Base-by-base conservation (phyloP, 2,888 invertebrate species). In the Drosophila lacicola region DNA sequence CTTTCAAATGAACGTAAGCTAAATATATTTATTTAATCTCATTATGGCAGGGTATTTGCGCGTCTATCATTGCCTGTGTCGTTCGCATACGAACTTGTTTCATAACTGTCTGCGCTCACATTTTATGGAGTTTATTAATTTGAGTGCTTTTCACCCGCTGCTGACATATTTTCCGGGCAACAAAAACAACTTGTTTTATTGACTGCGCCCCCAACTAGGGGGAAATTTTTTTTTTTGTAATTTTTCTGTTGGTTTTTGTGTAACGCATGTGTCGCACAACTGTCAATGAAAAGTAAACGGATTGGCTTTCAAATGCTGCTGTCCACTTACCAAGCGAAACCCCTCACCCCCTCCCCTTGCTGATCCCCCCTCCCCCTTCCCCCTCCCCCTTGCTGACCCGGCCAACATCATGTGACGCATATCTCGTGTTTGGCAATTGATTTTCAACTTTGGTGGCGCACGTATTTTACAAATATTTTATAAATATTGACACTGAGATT, bases 61-160 rank as follows among this genome's bases (percentile, higher is more conserved):
- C 17, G 64, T 69, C 58, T 36, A 0, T 17, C 61, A 45, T 5
- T 29, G 10, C 11, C 44, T 1, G 2, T 19, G 1, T 17, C 17
- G 17, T 9, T 9, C 6, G n/a, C 17, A 14, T 8, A 39, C 41
- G 47, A 37, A 36, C 42, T 68, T 74, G 56, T 80, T 87, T 86
- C 89, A 84, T 84, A 84, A 84, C 82, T 88, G 83, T 88, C 83
- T 80, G 89, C 78, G 64, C 80, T 74, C 84, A 87, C 90, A 91
- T 89, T 90, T 91, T 90, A 91, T 91, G 90, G 91, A 90, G 90
- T 90, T 91, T 90, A 90, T 90, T 90, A 90, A 90, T 90, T 91
- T 90, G 86, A 90, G 91, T 90, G 89, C 82, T 85, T 81, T 80
- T 75, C 76, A 75, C 77, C 73, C 82, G 65, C 78, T 75, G 68